Percentiles rank a stretch among this genome's conserved stretches.
Conservation (phyloP, 2,888 invertebrate genomes). For the Odontomyia ornata region DNA sequence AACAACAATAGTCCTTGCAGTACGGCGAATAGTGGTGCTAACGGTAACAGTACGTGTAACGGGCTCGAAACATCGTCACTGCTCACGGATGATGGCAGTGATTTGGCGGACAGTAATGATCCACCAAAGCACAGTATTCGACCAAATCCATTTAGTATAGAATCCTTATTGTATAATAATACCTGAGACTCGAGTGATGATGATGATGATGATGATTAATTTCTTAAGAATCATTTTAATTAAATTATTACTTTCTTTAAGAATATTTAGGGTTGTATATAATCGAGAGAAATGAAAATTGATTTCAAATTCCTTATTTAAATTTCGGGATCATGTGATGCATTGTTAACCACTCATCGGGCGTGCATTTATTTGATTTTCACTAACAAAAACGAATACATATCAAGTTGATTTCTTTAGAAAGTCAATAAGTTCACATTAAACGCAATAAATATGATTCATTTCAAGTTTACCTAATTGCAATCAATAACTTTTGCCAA, state of each 20-base stretch:
- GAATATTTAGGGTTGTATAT: too few relatives aligned
- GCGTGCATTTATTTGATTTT: neutral
- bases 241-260: too few relatives aligned
- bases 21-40: constrained; percentile 64
- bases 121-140: constrained; percentile 70
- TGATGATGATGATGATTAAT: constrained; percentile 16
- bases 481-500: neutral
- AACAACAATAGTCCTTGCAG: constrained; percentile 55
- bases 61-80: constrained; percentile 61
- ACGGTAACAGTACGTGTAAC: constrained; percentile 54
- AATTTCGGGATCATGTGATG: too few relatives aligned
- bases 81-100: constrained; percentile 62
- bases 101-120: constrained; percentile 66
- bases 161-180: constrained; percentile 78
- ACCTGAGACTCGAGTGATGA: constrained; percentile 52
- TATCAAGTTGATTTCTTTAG: neutral
- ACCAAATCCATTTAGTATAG: constrained; percentile 89
- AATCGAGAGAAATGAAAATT: too few relatives aligned
- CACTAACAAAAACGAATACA: neutral
- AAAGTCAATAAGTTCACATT: neutral
- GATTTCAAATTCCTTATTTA: too few relatives aligned
- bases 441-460: neutral
- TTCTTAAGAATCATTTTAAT: neutral
- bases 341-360: neutral
- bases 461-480: neutral